Conservation (phyloP, 1,140 invertebrate species). For the Hypsibius dujardini region DNA sequence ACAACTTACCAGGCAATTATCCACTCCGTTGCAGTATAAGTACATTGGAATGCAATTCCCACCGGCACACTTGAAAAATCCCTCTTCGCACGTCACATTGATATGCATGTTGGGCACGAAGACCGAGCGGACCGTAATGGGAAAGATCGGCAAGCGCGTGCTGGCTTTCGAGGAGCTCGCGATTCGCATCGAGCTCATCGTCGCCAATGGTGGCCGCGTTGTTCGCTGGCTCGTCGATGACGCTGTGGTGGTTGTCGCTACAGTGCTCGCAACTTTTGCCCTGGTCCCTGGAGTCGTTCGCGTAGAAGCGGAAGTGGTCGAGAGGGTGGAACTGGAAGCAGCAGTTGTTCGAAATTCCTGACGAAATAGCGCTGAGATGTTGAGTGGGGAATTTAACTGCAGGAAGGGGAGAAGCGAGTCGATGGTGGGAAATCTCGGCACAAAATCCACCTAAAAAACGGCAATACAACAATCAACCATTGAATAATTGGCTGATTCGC, state of each 20-base stretch:
- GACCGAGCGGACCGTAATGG: neutral
- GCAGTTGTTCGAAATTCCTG: neutral
- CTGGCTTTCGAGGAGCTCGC: neutral
- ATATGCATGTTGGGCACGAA: neutral
- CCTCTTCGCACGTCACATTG: constrained; percentile 6
- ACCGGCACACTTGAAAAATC: neutral
- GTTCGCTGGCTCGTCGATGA: neutral
- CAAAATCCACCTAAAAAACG: constrained; percentile 7
- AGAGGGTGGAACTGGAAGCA: neutral
- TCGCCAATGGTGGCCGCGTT: neutral
- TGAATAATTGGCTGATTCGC: neutral
- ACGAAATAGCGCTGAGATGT: neutral
- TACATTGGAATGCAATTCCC: neutral
- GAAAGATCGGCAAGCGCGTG: neutral
- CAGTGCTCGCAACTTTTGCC: no score
- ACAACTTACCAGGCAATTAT: constrained; percentile 1
- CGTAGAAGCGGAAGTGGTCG: neutral
- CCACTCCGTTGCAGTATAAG: constrained; percentile 13
- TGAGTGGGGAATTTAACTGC: neutral
- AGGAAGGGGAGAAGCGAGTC: constrained; percentile 4
- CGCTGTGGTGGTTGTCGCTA: neutral
- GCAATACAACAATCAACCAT: neutral
- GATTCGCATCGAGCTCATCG: neutral
- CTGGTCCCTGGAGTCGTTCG: no score
- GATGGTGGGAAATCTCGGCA: neutral